Percentiles rank a stretch among this genome's conserved stretches.
phyloP scores from a whole-genome alignment of 92 coral and sea anemone species.

The Phenganax marumi region DNA sequence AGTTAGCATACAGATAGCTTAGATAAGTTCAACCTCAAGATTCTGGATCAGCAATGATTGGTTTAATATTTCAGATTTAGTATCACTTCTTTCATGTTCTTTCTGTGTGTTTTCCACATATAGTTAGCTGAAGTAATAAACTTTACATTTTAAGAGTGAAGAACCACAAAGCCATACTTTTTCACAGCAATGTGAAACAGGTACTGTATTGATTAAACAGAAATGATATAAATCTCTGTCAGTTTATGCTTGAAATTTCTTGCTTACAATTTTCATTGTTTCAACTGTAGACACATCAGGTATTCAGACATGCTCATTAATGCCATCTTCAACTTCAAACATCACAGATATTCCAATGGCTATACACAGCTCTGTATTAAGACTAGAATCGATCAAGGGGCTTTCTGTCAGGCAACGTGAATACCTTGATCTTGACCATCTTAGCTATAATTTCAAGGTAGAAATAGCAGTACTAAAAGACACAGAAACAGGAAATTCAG shows the following conservation, averaged over 20 bases:
- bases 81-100: no score
- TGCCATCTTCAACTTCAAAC: constrained; percentile 59
- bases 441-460: constrained; percentile 65
- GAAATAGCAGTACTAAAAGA: constrained; percentile 62
- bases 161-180: background rate
- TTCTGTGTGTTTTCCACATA: no score
- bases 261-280: background rate
- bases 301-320: background rate
- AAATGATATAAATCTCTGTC: background rate
- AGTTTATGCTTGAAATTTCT: no score
- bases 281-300: constrained; percentile 10
- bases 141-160: background rate
- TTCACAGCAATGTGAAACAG: constrained; percentile 1
- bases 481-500: background rate
- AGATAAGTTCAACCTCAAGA: no score
- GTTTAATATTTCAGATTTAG: no score
- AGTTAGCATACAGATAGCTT: no score
- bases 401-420: constrained; percentile 21
- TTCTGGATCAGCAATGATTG: no score
- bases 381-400: constrained; percentile 7
- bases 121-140: no score
- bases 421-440: constrained; percentile 53
- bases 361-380: constrained; percentile 67
- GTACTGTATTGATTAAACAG: background rate
- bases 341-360: constrained; percentile 67